Evolutionary conservation across 2,113 vertebrate species (phyloP).

Genomic region (Psammodynastes pulverulentus): DNA sequence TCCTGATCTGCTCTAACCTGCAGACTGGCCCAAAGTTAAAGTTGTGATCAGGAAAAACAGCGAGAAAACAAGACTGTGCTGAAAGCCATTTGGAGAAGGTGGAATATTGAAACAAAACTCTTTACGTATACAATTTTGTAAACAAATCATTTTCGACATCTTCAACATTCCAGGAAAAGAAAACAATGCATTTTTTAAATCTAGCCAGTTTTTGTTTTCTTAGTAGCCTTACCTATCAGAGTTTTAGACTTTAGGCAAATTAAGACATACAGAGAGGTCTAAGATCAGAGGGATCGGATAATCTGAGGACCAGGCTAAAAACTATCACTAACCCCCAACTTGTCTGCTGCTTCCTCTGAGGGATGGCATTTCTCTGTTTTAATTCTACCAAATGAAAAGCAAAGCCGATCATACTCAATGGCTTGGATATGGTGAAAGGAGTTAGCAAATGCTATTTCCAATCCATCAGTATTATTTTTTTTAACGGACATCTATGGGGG

Average conservation of each 20-base stretch:
- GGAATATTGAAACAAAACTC: background rate
- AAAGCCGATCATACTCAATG: background rate
- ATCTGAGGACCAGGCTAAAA: background rate
- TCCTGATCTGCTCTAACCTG: background rate
- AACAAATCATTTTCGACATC: background rate
- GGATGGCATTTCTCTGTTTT: background rate
- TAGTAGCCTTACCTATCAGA: background rate
- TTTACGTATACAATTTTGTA: background rate
- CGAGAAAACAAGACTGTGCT: background rate
- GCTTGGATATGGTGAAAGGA: background rate
- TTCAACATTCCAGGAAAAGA: background rate
- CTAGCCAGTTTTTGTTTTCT: background rate
- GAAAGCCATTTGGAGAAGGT: background rate
- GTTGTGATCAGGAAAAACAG: background rate
- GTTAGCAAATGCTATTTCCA: background rate
- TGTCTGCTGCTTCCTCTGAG: background rate
- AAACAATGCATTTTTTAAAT: background rate
- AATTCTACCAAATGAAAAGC: background rate
- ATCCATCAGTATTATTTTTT: background rate
- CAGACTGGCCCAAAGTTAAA: background rate
- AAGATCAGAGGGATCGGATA: background rate
- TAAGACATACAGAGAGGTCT: background rate
- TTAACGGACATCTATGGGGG: background rate
- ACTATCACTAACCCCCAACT: background rate
- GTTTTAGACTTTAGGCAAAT: background rate